These are phyloP conservation scores for Telmatochromis sp. DNA, from an alignment of 2,113 vertebrate species.

Conservation along the genomic window DNA sequence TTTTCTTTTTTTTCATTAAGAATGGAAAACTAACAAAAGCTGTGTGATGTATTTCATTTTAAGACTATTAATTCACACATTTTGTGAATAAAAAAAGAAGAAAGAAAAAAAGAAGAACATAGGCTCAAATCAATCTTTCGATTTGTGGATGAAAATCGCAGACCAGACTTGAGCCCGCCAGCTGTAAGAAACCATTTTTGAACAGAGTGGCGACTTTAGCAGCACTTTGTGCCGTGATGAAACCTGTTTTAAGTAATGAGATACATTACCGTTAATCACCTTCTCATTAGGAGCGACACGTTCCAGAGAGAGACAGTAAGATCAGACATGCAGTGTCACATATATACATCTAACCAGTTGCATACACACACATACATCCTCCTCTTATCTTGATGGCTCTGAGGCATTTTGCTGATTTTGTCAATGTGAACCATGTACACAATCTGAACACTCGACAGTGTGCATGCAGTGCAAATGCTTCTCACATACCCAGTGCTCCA, in stretches of 20 bases:
- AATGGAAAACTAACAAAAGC: not conserved
- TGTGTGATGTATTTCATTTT: not conserved
- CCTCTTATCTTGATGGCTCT: not conserved
- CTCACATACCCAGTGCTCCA: not conserved
- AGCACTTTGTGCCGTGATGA: constrained; percentile 24
- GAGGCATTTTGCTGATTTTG: not conserved
- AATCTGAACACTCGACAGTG: not conserved
- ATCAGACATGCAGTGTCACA: not conserved
- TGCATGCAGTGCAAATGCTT: not conserved
- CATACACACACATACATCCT: not conserved
- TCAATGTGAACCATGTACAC: not conserved
- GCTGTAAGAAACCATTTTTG: not conserved
- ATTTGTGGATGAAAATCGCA: not conserved
- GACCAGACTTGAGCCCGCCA: not conserved
- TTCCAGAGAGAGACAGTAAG: constrained; percentile 22
- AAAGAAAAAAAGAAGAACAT: not conserved
- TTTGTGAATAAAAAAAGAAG: not conserved
- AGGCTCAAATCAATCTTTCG: not conserved
- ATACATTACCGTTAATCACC: constrained; percentile 63
- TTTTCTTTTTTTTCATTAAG: not conserved
- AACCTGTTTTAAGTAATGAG: constrained; percentile 63
- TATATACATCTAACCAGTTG: not conserved
- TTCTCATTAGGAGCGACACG: constrained; percentile 48
- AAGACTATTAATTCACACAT: not conserved
- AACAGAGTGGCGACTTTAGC: not conserved